Evolutionary conservation across 2,797 vertebrate genomes (phyloP), one percentile per base, ranked within the genome.

Genomic region (Limosa lapponica): DNA sequence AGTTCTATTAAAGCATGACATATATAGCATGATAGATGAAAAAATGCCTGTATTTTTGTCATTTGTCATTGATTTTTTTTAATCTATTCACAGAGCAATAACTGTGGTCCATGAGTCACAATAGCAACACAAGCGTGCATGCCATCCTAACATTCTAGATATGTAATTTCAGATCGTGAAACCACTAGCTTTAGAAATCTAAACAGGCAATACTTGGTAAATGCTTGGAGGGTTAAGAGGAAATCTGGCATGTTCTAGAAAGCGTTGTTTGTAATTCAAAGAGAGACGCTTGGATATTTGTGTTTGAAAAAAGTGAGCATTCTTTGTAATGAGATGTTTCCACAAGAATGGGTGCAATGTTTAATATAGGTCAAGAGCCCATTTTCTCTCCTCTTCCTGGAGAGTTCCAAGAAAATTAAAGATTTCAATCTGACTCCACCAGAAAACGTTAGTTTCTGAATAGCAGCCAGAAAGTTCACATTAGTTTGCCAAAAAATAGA

Each of bases 361-460:
- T 93, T 73, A 72, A 89, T 41, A 48, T 13, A 65, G 34, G 46
- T 90, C 41, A 87, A 91, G 64, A 83, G 49, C 15, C 20, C 32
- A 24, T 91, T 89, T 96, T 88, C 39, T 89, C 34, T 95, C 16
- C 39, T 71, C 37, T 70, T 94, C 86, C 58, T 77, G 32, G 13
- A 86, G 59, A 80, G 66, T 82, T 93, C 86, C 80, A 94, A 54
- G 69, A 90, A 93, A 93, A 67, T 48, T 77, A 94, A 94, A 96
- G 80, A 65, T 67, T 91, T 94, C 46, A 89, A 80, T 91, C 64
- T 79, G 59, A 87, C 65, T 89, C 55, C 39, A 86, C 44, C 57
- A 95, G 89, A 90, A 92, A 93, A 89, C 4, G 11, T 79, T 91
- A 81, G 51, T 79, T 95, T 65, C 78, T 95, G 94, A 94, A 93